phyloP scores from a whole-genome alignment of 2,888 invertebrate species.

The Sminthurinus aureus region DNA sequence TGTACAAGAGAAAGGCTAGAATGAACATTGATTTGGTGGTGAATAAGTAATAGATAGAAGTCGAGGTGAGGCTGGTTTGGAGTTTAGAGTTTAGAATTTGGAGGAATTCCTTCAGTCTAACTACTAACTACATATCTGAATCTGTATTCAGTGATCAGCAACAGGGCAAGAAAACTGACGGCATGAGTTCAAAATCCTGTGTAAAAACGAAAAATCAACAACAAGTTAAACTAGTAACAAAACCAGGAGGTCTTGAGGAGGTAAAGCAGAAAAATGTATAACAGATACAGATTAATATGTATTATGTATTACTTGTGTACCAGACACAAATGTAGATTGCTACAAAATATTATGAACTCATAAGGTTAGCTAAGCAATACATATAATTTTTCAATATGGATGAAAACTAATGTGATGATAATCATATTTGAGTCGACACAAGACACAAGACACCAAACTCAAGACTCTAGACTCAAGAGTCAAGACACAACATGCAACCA shows the following conservation, averaged over 20 bases:
- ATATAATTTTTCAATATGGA: slow-evolving; percentile 27
- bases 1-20: neutral
- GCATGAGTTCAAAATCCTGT: slow-evolving; percentile 41
- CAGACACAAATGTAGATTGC: no score
- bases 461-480: neutral
- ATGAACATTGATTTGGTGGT: neutral
- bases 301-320: neutral
- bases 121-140: neutral
- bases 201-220: slow-evolving; percentile 37
- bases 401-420: neutral
- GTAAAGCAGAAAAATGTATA: neutral
- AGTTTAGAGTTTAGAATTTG: neutral
- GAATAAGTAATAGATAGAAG: no score
- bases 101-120: neutral
- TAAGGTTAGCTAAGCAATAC: slow-evolving; percentile 15
- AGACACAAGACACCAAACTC: neutral
- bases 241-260: slow-evolving; percentile 40
- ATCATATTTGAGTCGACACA: slow-evolving; percentile 1
- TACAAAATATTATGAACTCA: slow-evolving; percentile 12
- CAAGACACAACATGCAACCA: no score
- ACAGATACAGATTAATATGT: slow-evolving; percentile 10
- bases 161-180: neutral
- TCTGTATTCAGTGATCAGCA: neutral
- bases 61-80: slow-evolving; percentile 20
- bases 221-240: slow-evolving; percentile 42